phyloP scores from a whole-genome alignment of 92 coral and sea anemone species.

The Ricordea florida region DNA sequence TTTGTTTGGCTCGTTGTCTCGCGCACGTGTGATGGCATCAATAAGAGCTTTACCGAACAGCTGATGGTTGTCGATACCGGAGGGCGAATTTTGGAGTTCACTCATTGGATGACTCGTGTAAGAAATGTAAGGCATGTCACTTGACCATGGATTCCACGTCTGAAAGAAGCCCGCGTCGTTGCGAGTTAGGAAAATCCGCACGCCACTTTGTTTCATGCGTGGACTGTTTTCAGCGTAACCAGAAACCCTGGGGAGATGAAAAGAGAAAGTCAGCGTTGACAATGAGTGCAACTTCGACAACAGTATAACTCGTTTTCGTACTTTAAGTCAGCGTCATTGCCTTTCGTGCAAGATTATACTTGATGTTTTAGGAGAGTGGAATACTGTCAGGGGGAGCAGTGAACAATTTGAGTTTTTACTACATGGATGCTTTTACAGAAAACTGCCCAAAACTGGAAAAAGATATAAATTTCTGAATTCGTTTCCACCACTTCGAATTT shows the following conservation, averaged over 20 bases:
- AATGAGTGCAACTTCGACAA: too few relatives aligned
- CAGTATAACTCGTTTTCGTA: too few relatives aligned
- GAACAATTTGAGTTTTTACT: too few relatives aligned
- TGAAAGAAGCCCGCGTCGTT: slow-evolving; percentile 78
- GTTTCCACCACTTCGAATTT: too few relatives aligned
- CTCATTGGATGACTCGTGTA: slow-evolving; percentile 57
- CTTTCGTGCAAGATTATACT: too few relatives aligned
- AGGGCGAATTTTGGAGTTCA: slow-evolving; percentile 47
- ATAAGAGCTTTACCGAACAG: slow-evolving; percentile 74
- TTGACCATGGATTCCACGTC: slow-evolving; percentile 95
- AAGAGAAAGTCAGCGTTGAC: too few relatives aligned
- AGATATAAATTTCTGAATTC: too few relatives aligned
- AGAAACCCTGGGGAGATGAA: slow-evolving; percentile 74
- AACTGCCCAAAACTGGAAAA: too few relatives aligned
- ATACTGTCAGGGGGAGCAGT: too few relatives aligned
- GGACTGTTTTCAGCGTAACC: slow-evolving; percentile 86
- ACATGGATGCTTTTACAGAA: too few relatives aligned
- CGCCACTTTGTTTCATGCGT: slow-evolving; percentile 69
- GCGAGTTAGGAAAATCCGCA: slow-evolving; percentile 69
- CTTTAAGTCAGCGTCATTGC: too few relatives aligned
- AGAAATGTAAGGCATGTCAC: slow-evolving; percentile 78
- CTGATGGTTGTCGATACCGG: slow-evolving; percentile 48
- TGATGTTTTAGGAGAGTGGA: too few relatives aligned
- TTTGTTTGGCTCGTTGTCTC: slow-evolving; percentile 34
- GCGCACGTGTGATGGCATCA: slow-evolving; percentile 82